Conservation (phyloP, 2,888 invertebrate species). For the Ophion obscuratus region DNA sequence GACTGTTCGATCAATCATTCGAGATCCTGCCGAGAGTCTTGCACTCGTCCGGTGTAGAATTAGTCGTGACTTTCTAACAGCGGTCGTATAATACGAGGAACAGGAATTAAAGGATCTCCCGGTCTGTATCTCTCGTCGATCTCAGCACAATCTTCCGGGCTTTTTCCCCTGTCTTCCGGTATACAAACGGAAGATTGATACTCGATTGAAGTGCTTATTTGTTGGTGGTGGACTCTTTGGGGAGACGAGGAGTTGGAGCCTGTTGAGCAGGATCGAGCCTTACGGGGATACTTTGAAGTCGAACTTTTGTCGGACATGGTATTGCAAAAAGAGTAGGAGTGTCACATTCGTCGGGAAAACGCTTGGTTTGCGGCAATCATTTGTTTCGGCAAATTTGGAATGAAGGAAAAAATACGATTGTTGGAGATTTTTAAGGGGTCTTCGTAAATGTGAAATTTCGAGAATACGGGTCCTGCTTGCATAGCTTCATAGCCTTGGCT, state of each 20-base stretch:
- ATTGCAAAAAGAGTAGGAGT: background rate
- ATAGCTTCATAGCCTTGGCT: too few relatives aligned
- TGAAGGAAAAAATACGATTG: background rate
- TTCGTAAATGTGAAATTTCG: too few relatives aligned
- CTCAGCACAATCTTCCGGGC: background rate
- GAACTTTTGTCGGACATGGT: too few relatives aligned
- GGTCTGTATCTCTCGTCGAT: background rate
- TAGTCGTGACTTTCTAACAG: background rate
- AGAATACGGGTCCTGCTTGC: too few relatives aligned
- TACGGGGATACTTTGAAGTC: background rate
- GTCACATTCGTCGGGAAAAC: background rate
- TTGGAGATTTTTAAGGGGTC: background rate
- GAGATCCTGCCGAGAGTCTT: background rate
- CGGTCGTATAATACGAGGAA: background rate
- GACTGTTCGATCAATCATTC: constrained; percentile 26
- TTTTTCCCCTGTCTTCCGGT: background rate
- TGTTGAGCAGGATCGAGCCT: background rate
- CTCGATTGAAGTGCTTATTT: background rate
- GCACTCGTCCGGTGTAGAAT: background rate
- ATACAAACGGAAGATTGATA: background rate
- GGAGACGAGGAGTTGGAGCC: background rate
- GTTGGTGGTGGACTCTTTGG: background rate
- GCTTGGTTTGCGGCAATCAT: background rate
- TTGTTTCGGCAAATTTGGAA: background rate
- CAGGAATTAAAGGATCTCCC: background rate